These are phyloP conservation scores for Sminthopsis crassicaudata DNA, from an alignment of 2,113 vertebrate species.

Conservation along the genomic window DNA sequence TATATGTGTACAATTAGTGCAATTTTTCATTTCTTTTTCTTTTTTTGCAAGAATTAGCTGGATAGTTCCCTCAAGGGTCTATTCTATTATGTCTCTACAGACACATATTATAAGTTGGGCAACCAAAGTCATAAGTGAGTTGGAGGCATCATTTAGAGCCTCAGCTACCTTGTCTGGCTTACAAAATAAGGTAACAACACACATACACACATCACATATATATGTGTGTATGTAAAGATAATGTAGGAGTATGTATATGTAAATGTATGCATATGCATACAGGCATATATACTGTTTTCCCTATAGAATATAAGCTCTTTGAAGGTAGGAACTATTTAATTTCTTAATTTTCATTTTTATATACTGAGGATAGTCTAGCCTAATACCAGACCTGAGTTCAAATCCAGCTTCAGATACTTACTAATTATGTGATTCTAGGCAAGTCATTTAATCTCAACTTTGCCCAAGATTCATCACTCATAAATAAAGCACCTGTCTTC, in stretches of 20 bases:
- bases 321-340: background rate
- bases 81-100: conserved; percentile 7
- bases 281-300: background rate
- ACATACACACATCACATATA: fast-evolving
- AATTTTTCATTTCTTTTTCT: conserved; percentile 32
- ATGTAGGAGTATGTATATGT: background rate
- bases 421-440: background rate
- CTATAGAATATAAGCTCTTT: background rate
- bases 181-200: background rate
- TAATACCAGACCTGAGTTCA: background rate
- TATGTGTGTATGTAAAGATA: background rate
- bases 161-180: conserved; percentile 18
- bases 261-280: background rate
- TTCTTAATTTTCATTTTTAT: background rate
- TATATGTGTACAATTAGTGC: background rate
- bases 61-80: background rate
- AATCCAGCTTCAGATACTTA: background rate
- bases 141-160: background rate
- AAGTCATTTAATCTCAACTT: background rate
- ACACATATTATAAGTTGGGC: background rate
- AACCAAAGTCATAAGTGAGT: background rate
- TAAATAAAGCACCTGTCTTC: background rate
- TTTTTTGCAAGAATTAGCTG: background rate
- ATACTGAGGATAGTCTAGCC: background rate
- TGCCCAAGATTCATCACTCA: background rate